phyloP scores from a whole-genome alignment of 2,113 vertebrate species.

The Melanostigma gelatinosum region DNA sequence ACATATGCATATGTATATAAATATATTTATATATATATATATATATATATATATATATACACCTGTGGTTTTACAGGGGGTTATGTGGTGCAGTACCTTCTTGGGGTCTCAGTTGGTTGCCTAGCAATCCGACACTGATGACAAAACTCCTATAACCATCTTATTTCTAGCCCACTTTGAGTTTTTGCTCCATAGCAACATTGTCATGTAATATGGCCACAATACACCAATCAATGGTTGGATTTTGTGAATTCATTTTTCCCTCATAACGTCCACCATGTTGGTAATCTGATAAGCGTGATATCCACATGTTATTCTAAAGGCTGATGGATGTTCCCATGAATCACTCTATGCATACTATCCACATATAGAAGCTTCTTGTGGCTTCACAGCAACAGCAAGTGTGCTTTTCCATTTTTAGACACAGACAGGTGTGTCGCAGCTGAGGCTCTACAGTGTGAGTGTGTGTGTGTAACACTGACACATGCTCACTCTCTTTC shows the following conservation, averaged over 20 bases:
- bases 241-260: background rate
- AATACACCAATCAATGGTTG: background rate
- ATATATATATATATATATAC: no score
- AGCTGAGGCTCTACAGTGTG: conserved; percentile 49
- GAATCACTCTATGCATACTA: conserved; percentile 18
- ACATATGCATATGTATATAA: no score
- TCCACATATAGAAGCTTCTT: conserved; percentile 50
- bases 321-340: conserved; percentile 4
- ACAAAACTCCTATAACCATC: background rate
- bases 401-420: conserved; percentile 74
- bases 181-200: background rate
- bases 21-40: no score
- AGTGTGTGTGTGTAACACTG: conserved; percentile 41
- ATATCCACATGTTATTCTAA: background rate
- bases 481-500: conserved; percentile 56
- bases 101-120: background rate
- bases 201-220: background rate
- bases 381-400: conserved; percentile 74
- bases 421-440: conserved; percentile 69
- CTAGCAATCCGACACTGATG: background rate
- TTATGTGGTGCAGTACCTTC: background rate
- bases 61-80: background rate
- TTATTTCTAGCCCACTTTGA: background rate
- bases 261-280: background rate
- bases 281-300: conserved; percentile 13